Evolutionary conservation across 1,140 invertebrate genomes (phyloP).

Genomic region (Drosophila mojavensis): DNA sequence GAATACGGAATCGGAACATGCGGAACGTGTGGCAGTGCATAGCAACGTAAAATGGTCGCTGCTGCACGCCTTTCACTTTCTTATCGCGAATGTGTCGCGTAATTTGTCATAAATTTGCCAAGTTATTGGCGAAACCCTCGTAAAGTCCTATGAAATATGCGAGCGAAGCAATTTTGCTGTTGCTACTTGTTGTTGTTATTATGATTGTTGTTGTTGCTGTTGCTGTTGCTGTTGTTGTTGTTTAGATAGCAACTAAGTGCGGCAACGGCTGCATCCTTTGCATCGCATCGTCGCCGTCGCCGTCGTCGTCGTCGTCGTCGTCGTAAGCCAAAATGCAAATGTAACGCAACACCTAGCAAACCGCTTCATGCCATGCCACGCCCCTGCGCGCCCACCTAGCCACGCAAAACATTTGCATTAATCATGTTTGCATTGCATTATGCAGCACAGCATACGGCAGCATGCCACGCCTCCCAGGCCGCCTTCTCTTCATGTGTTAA

Average conservation of each 20-base stretch:
- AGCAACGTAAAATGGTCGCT: background rate
- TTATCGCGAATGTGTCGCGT: constrained; percentile 64
- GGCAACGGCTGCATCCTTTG: constrained; percentile 57
- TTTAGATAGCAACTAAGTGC: constrained; percentile 77
- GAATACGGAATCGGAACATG: background rate
- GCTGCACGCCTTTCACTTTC: constrained; percentile 69
- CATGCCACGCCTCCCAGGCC: background rate
- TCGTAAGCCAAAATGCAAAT: constrained; percentile 78
- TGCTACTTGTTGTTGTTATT: constrained; percentile 7
- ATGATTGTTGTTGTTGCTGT: constrained; percentile 6
- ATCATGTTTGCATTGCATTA: constrained; percentile 81
- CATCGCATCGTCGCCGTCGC: background rate
- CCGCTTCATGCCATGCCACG: background rate
- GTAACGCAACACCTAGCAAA: constrained; percentile 69
- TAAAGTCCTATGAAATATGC: constrained; percentile 75
- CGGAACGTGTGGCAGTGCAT: background rate
- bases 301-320: background rate
- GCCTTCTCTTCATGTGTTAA: constrained; percentile 20
- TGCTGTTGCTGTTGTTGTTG: constrained; percentile 31
- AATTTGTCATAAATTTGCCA: constrained; percentile 77
- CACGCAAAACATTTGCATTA: constrained; percentile 82
- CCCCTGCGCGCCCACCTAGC: constrained; percentile 53
- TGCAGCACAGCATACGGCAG: constrained; percentile 65
- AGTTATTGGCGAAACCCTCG: constrained; percentile 64
- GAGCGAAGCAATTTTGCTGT: constrained; percentile 22